phyloP scores from a whole-genome alignment of 2,113 vertebrate genomes.

The Periophthalmodon schlosseri region DNA sequence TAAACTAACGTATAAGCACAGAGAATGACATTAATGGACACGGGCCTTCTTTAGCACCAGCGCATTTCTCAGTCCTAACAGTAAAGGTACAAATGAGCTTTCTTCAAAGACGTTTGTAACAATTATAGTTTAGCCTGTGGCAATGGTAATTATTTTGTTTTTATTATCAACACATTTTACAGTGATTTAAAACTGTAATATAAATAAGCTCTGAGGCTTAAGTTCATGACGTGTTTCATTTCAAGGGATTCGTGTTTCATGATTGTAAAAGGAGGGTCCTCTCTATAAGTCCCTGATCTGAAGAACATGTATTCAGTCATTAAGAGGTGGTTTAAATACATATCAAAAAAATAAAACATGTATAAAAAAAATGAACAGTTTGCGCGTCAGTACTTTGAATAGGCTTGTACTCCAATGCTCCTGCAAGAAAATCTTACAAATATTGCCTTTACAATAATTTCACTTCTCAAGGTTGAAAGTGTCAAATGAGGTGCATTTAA shows the following conservation, averaged over 20 bases:
- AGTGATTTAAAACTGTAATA: neutral
- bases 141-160: neutral
- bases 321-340: neutral
- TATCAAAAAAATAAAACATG: neutral
- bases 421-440: neutral
- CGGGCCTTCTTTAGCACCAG: neutral
- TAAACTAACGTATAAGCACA: neutral
- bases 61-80: neutral
- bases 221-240: neutral
- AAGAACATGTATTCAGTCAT: neutral
- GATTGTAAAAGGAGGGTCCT: neutral
- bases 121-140: neutral
- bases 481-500: neutral
- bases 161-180: neutral
- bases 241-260: neutral
- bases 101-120: conserved; percentile 5
- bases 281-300: neutral
- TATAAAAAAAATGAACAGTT: neutral
- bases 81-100: neutral
- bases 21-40: neutral
- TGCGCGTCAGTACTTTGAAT: neutral
- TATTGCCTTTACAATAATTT: neutral
- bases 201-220: neutral
- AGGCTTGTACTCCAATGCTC: neutral
- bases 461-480: neutral